Percentiles rank a stretch among this genome's conserved stretches.
These are phyloP conservation scores for Agapornis roseicollis DNA, from an alignment of 2,113 vertebrate species.

Conservation along the genomic window DNA sequence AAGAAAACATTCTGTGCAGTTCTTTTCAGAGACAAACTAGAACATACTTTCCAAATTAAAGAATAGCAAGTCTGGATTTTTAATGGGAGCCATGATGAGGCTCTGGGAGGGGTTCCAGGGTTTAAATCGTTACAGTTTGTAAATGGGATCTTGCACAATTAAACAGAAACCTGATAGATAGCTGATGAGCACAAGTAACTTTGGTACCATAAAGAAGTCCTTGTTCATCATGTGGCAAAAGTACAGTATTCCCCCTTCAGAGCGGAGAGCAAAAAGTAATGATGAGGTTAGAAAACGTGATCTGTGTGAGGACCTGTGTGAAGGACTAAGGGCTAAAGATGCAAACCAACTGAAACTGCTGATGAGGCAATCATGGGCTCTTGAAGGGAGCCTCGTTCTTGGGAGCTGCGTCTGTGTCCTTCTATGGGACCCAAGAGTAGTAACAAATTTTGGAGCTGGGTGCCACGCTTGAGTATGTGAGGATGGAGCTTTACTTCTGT, in stretches of 20 bases:
- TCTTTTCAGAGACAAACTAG: not conserved
- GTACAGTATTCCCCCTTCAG: not conserved
- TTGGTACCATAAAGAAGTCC: not conserved
- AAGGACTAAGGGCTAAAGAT: not conserved
- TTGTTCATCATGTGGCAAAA: not conserved
- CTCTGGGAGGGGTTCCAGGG: not conserved
- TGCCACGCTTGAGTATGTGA: rapidly evolving
- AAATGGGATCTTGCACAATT: not conserved
- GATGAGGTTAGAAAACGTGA: not conserved
- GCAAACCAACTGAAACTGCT: not conserved
- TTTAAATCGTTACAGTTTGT: not conserved
- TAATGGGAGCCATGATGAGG: not conserved
- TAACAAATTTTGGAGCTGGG: not conserved
- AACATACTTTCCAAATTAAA: not conserved
- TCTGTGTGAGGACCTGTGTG: not conserved
- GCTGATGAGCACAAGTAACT: not conserved
- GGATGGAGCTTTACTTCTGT: not conserved
- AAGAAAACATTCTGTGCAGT: not conserved
- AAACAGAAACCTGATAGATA: not conserved
- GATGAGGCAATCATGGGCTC: not conserved
- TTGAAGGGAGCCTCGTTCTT: not conserved
- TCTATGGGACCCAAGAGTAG: not conserved
- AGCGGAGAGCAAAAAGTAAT: not conserved
- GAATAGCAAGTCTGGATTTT: not conserved
- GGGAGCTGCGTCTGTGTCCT: not conserved